Conservation (phyloP, 2,797 vertebrate genomes). For the Hippocampus kuda region DNA sequence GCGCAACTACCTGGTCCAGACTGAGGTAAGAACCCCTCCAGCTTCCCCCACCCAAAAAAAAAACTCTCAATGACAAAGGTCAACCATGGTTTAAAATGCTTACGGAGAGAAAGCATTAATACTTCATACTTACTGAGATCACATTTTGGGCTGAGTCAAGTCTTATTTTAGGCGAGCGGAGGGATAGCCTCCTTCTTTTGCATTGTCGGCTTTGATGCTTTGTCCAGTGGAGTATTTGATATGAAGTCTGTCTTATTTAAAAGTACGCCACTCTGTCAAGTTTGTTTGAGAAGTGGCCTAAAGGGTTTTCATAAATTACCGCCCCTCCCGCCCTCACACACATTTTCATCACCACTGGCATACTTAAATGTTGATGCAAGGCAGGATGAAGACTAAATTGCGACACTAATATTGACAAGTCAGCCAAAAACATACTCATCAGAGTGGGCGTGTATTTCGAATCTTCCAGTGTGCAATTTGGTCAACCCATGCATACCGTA, state of each 20-base stretch:
- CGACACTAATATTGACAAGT: background rate
- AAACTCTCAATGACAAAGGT: background rate
- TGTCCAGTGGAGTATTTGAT: no score
- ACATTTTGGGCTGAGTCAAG: background rate
- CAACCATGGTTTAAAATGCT: background rate
- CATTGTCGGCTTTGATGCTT: background rate
- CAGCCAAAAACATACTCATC: background rate
- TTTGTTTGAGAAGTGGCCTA: background rate
- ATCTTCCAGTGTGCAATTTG: background rate
- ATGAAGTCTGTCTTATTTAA: no score
- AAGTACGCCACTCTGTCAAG: no score
- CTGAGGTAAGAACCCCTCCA: constrained; percentile 74
- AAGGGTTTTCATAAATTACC: background rate
- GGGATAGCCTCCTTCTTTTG: background rate
- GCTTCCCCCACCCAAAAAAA: background rate
- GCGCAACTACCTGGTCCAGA: constrained; percentile 99
- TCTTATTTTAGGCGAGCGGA: background rate
- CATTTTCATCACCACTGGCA: background rate
- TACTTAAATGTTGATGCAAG: background rate
- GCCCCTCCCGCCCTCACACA: background rate
- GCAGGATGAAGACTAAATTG: background rate
- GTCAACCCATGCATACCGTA: background rate
- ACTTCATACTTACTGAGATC: background rate
- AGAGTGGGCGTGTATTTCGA: background rate
- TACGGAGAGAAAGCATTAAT: background rate